A percentile compares a stretch with the other conserved stretches of the same genome.
These are phyloP conservation scores for Oncorhynchus keta DNA, from an alignment of 2,113 vertebrate genomes.

Conservation along the genomic window DNA sequence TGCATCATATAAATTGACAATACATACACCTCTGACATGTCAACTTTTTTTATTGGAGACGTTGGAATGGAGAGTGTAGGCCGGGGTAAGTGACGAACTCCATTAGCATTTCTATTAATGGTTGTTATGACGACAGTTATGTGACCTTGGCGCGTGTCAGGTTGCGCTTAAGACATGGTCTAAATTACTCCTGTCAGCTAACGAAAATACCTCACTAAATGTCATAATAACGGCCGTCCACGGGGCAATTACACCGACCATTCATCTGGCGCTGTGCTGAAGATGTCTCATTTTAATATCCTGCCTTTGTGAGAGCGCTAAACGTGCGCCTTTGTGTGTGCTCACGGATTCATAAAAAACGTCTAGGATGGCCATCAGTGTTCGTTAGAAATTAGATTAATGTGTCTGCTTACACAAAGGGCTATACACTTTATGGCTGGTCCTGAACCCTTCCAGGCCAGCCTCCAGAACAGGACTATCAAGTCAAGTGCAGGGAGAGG, in stretches of 20 bases:
- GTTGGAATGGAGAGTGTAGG: slow-evolving; percentile 15
- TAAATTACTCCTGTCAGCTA: slow-evolving; percentile 50
- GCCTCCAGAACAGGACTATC: slow-evolving; percentile 33
- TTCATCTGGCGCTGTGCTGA: slow-evolving; percentile 43
- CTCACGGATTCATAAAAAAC: slow-evolving; percentile 47
- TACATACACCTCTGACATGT: slow-evolving; percentile 32
- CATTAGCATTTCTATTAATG: slow-evolving; percentile 38
- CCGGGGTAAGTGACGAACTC: slow-evolving; percentile 17
- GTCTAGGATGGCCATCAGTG: slow-evolving; percentile 43
- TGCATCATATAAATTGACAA: slow-evolving; percentile 7
- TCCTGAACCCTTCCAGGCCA: slow-evolving; percentile 38
- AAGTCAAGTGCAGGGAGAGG: slow-evolving; percentile 48
- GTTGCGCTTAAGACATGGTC: slow-evolving; percentile 35
- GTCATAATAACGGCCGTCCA: slow-evolving; percentile 53
- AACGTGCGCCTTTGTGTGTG: slow-evolving; percentile 44
- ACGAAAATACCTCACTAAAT: slow-evolving; percentile 53
- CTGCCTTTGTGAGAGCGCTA: slow-evolving; percentile 39
- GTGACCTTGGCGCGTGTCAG: slow-evolving; percentile 40
- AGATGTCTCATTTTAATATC: slow-evolving; percentile 55
- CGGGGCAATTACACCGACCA: slow-evolving; percentile 50
- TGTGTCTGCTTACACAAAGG: slow-evolving; percentile 49
- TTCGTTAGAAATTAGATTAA: slow-evolving; percentile 55
- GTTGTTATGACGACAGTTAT: slow-evolving; percentile 29
- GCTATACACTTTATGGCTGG: slow-evolving; percentile 36
- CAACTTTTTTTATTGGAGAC: slow-evolving; percentile 21